Evolutionary conservation across 1,140 invertebrate genomes (phyloP).

Genomic region (Sycophaga agraensis): DNA sequence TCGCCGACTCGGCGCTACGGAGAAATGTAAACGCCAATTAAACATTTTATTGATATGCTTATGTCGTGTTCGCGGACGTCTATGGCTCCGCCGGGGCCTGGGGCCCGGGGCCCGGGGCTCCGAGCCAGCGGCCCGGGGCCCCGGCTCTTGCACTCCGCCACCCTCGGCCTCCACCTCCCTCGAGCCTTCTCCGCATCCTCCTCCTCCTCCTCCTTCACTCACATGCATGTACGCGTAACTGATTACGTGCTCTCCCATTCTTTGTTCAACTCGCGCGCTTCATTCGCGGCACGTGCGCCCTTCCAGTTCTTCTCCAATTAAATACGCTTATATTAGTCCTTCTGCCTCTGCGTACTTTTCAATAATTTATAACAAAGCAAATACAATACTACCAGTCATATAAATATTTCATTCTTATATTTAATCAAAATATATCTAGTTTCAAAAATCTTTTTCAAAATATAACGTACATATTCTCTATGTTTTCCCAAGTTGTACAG

Average conservation of each 20-base stretch:
- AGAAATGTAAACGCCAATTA: slow-evolving; percentile 55
- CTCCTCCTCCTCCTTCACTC: neutral
- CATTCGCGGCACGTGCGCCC: neutral
- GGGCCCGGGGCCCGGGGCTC: neutral
- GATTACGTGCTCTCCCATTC: neutral
- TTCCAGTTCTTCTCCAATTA: too few species aligned
- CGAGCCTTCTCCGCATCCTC: neutral
- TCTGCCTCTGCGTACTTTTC: too few species aligned
- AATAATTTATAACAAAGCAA: too few species aligned
- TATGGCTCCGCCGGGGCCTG: neutral
- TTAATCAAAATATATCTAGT: too few species aligned
- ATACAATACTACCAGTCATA: too few species aligned
- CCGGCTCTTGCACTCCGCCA: too few species aligned
- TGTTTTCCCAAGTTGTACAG: too few species aligned
- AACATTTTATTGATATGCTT: slow-evolving; percentile 55
- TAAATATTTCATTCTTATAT: too few species aligned
- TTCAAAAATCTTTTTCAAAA: too few species aligned
- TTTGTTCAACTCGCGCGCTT: neutral
- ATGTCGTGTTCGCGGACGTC: slow-evolving; percentile 45
- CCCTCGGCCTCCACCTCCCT: neutral
- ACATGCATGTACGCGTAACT: neutral
- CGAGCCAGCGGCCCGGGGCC: too few species aligned
- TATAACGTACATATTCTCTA: too few species aligned
- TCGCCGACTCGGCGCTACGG: slow-evolving; percentile 45
- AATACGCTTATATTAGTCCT: too few species aligned